A percentile compares a stretch with the other conserved stretches of the same genome.
Conservation (phyloP, 1,140 invertebrate genomes). For the Zaprionus tsacasi region DNA sequence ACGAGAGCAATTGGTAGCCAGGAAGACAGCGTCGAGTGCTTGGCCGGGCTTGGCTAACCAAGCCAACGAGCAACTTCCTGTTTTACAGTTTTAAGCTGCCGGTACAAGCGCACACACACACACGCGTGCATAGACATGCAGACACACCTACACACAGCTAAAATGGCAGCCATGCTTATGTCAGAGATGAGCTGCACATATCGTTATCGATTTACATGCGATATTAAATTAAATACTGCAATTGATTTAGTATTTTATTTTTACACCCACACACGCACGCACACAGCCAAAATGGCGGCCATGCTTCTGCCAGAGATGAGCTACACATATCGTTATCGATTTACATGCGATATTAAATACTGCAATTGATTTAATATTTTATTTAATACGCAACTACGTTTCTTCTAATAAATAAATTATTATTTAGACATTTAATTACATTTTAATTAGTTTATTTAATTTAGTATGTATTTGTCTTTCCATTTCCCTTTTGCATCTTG, state of each 20-base stretch:
- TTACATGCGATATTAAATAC: no score
- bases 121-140: slow-evolving; percentile 14
- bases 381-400: no score
- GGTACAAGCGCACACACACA: slow-evolving; percentile 41
- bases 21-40: slow-evolving; percentile 55
- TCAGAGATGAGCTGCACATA: slow-evolving; percentile 44
- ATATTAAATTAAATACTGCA: no score
- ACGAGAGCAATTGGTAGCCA: slow-evolving; percentile 19
- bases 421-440: no score
- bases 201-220: no score
- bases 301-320: slow-evolving; percentile 54
- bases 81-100: slow-evolving; percentile 73
- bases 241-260: no score
- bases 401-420: no score
- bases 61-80: slow-evolving; percentile 81
- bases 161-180: slow-evolving; percentile 35
- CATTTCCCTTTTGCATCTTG: background rate
- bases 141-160: slow-evolving; percentile 25
- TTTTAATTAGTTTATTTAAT: no score
- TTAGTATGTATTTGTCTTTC: background rate
- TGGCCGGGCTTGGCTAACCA: slow-evolving; percentile 73
- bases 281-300: slow-evolving; percentile 34
- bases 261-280: background rate
- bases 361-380: no score
- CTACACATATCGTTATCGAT: background rate